Evolutionary conservation across 2,113 vertebrate species (phyloP).

Genomic region (Rhipidura dahli): DNA sequence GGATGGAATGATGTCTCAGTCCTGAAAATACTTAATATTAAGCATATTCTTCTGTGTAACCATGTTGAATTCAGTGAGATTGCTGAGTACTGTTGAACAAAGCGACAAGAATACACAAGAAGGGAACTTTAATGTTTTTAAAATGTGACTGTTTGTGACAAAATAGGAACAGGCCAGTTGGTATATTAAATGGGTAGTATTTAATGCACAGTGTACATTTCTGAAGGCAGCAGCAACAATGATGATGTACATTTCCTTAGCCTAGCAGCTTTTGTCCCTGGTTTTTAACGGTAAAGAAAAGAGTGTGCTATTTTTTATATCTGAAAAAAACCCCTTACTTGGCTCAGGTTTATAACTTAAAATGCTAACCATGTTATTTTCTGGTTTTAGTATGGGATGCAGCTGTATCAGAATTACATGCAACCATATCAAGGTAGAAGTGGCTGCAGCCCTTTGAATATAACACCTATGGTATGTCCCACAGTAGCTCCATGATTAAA

Average conservation of each 20-base stretch:
- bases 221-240: background rate
- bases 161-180: background rate
- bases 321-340: background rate
- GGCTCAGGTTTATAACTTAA: background rate
- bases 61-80: background rate
- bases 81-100: background rate
- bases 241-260: background rate
- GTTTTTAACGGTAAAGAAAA: background rate
- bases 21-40: background rate
- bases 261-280: background rate
- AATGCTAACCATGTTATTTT: slow-evolving; percentile 41
- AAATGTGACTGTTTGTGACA: background rate
- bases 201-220: background rate
- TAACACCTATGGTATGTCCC: slow-evolving; percentile 88
- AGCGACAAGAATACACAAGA: background rate
- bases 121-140: background rate
- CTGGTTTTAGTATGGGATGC: slow-evolving; percentile 88
- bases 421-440: slow-evolving; percentile 86
- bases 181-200: background rate
- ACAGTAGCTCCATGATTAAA: background rate
- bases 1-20: background rate
- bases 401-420: slow-evolving; percentile 94
- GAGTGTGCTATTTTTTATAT: background rate
- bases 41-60: background rate
- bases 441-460: slow-evolving; percentile 76